These are phyloP conservation scores for Toxotes lorentzi DNA, from an alignment of 2,797 vertebrate genomes.

Conservation along the genomic window DNA sequence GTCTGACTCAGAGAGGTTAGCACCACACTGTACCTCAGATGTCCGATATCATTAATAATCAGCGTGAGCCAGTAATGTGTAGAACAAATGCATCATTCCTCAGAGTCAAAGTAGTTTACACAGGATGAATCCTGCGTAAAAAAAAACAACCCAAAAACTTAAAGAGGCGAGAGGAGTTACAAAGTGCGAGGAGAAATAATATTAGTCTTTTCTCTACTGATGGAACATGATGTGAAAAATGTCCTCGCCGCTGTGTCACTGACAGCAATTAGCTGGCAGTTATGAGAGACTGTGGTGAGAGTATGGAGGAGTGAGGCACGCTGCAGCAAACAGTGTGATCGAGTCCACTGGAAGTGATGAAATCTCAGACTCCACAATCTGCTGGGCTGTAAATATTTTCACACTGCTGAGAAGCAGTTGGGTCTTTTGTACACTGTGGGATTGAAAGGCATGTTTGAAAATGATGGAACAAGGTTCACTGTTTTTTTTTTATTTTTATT, in stretches of 20 bases:
- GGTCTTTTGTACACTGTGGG: constrained; percentile 17
- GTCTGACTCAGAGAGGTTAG: constrained; percentile 64
- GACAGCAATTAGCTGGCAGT: constrained; percentile 52
- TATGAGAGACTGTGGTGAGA: constrained; percentile 66
- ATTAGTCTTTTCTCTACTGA: constrained; percentile 34
- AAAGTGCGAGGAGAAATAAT: constrained; percentile 37
- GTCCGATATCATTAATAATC: constrained; percentile 53
- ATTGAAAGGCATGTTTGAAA: constrained; percentile 36
- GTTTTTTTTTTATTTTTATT: neutral
- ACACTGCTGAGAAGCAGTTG: constrained; percentile 41
- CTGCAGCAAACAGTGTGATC: constrained; percentile 43
- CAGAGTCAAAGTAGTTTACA: neutral
- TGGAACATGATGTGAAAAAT: constrained; percentile 46
- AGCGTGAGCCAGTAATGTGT: constrained; percentile 30
- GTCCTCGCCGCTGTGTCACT: constrained; percentile 31
- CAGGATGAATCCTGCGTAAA: neutral
- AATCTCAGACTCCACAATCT: constrained; percentile 69
- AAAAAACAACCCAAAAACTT: neutral
- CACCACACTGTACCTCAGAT: constrained; percentile 48
- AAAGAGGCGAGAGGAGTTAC: neutral
- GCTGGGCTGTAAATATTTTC: constrained; percentile 57
- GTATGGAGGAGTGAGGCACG: constrained; percentile 57
- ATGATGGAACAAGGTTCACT: constrained; percentile 6
- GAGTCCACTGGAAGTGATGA: constrained; percentile 33
- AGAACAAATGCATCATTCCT: constrained; percentile 18